These are phyloP conservation scores for Natrix natrix DNA, from an alignment of 2,797 vertebrate genomes.

Conservation along the genomic window DNA sequence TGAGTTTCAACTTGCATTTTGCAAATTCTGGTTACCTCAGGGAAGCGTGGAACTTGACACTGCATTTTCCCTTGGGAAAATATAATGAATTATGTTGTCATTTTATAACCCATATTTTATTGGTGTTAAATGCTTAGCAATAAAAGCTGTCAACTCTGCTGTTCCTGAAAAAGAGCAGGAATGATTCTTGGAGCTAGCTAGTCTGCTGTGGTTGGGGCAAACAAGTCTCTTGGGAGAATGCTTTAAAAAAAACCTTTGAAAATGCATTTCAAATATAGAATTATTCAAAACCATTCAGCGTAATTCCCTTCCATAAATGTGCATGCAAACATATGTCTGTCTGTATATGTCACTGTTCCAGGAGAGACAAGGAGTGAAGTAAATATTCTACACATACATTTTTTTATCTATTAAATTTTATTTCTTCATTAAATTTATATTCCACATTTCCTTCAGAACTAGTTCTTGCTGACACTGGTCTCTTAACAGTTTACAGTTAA, in stretches of 20 bases:
- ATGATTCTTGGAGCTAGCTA: background rate
- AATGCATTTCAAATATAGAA: background rate
- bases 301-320: background rate
- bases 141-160: background rate
- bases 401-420: background rate
- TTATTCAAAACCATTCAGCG: background rate
- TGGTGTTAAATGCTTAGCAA: background rate
- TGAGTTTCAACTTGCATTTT: conserved; percentile 8
- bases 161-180: background rate
- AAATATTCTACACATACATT: background rate
- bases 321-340: background rate
- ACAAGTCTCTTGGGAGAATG: background rate
- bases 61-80: background rate
- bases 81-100: conserved; percentile 5
- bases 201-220: background rate
- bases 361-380: background rate
- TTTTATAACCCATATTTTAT: background rate
- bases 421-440: background rate
- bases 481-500: background rate
- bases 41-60: background rate
- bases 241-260: background rate
- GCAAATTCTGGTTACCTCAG: background rate
- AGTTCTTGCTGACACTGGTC: background rate
- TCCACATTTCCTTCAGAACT: background rate
- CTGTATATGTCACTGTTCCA: background rate